These are phyloP conservation scores for Pristionchus exspectatus DNA, from an alignment of 2,888 invertebrate species.

Conservation along the genomic window DNA sequence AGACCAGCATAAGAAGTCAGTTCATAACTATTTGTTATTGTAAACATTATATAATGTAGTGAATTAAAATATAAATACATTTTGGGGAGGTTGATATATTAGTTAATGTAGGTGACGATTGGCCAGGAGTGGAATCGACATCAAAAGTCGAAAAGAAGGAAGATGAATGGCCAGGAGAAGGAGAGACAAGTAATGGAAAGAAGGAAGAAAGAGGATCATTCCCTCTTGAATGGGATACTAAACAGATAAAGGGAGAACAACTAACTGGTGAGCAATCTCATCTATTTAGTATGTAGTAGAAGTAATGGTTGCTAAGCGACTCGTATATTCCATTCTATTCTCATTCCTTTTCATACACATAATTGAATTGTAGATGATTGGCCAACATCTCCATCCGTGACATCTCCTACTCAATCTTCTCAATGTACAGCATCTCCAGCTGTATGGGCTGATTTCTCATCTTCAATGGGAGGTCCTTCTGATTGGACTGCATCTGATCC, in stretches of 20 bases:
- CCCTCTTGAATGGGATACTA: constrained; percentile 48
- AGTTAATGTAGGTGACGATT: not conserved
- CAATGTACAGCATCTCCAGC: not conserved
- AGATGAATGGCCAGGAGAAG: constrained; percentile 40
- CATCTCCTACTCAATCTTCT: not conserved
- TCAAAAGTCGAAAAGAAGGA: not conserved
- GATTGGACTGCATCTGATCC: constrained; percentile 45
- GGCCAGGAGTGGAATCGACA: constrained; percentile 11
- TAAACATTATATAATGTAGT: not conserved
- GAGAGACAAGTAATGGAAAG: constrained; percentile 40
- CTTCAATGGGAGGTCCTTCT: constrained; percentile 1
- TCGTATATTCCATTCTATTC: not conserved
- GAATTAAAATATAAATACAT: not conserved
- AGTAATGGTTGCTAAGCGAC: constrained; percentile 22
- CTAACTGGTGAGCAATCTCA: not conserved
- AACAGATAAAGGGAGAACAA: constrained; percentile 38
- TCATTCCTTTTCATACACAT: not conserved
- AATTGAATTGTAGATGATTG: constrained; percentile 49
- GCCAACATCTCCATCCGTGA: not conserved
- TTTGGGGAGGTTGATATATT: not conserved
- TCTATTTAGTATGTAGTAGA: not conserved
- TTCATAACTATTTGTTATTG: not conserved
- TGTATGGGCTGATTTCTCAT: constrained; percentile 47
- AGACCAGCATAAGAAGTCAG: constrained; percentile 21
- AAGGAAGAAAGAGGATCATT: constrained; percentile 9